These are phyloP conservation scores for Acrossocheilus fasciatus DNA, from an alignment of 2,797 vertebrate genomes.

Conservation along the genomic window DNA sequence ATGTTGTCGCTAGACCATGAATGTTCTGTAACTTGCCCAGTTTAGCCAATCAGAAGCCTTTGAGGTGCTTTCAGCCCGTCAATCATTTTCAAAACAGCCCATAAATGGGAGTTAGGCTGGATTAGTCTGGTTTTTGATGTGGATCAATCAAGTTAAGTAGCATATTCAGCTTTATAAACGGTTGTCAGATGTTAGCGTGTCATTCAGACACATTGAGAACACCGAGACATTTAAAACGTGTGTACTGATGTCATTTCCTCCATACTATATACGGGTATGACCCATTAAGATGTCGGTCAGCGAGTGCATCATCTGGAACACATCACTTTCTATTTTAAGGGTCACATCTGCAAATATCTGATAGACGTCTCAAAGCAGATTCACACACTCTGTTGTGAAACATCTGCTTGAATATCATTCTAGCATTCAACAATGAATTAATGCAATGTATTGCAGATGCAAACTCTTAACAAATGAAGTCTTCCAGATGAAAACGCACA, in stretches of 20 bases:
- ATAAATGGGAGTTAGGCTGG: neutral
- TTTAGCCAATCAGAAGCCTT: neutral
- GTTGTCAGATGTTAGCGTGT: neutral
- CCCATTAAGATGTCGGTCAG: neutral
- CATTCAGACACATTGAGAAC: neutral
- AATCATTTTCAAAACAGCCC: neutral
- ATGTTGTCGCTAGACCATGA: neutral
- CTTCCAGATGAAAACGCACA: neutral
- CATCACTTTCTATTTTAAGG: slow-evolving; percentile 6
- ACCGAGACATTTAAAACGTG: neutral
- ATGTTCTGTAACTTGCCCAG: neutral
- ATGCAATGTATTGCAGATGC: neutral
- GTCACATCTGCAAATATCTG: slow-evolving; percentile 20
- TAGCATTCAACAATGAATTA: neutral
- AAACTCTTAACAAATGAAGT: neutral
- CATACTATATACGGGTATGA: neutral
- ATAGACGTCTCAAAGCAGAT: slow-evolving; percentile 14
- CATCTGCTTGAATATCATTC: slow-evolving; percentile 5
- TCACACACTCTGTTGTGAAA: slow-evolving; percentile 7
- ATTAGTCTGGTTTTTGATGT: neutral
- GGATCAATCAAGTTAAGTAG: neutral
- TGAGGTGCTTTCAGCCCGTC: neutral
- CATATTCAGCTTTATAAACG: neutral
- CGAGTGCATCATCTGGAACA: neutral
- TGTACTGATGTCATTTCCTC: too few relatives aligned